Percentiles rank a stretch among this genome's conserved stretches.
These are phyloP conservation scores for Ophonus ardosiacus DNA, from an alignment of 2,888 invertebrate genomes.

Conservation along the genomic window DNA sequence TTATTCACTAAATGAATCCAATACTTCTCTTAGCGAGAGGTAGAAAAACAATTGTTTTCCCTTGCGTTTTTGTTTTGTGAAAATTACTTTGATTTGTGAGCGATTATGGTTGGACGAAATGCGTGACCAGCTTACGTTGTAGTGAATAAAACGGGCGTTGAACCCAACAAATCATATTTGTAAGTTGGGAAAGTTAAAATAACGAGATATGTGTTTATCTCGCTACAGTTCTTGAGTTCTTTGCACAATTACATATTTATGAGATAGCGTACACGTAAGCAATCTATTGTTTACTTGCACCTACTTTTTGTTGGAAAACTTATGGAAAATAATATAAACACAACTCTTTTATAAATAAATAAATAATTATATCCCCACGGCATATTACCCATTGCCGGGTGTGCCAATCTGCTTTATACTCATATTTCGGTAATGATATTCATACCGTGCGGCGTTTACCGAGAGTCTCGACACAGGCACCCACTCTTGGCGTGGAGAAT, in stretches of 20 bases:
- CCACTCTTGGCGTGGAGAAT: no score
- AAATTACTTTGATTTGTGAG: background rate
- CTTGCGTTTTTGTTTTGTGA: background rate
- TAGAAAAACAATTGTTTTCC: background rate
- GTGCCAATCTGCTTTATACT: no score
- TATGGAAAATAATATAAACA: background rate
- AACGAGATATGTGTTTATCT: slow-evolving; percentile 2
- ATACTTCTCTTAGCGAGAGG: no score
- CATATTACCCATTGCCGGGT: no score
- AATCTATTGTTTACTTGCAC: background rate
- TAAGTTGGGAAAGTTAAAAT: background rate
- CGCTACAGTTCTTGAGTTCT: background rate
- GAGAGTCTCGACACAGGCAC: no score
- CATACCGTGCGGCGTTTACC: no score
- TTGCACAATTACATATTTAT: background rate
- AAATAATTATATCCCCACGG: no score
- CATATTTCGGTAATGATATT: no score
- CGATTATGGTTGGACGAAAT: background rate
- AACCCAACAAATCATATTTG: slow-evolving; percentile 5
- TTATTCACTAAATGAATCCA: no score
- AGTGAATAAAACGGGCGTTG: background rate
- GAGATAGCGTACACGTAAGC: background rate
- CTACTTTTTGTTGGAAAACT: background rate
- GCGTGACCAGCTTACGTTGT: background rate
- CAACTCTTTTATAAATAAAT: no score